Evolutionary conservation across 2,888 invertebrate genomes (phyloP), one percentile per base, ranked within the genome.

Genomic region (Lymantria dispar): DNA sequence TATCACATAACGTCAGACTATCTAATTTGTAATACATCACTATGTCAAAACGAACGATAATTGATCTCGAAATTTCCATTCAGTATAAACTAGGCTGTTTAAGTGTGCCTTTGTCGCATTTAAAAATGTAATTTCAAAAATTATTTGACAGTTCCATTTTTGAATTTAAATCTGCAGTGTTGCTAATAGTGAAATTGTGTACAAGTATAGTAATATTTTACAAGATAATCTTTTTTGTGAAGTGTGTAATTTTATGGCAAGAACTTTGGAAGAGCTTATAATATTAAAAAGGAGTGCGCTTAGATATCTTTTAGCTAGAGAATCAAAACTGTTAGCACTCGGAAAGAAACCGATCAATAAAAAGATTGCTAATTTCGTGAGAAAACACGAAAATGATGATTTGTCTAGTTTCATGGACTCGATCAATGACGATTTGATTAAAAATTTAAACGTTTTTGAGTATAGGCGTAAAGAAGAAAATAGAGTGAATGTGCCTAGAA

Each of bases 291-390:
- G 79, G 51, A 78, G 77, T 1, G 80, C 84, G 0, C 62, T 87
- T 1, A 72, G 79, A 43, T 87, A 85, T 55, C 59, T 89, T 5
- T 50, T 88, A 7, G 80, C 80, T 0, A 68, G 86, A 22, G 86
- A 88, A 66, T 85, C 86, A 0, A 80, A 66, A 43, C 71, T 87
- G 0, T 47, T 87, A 9, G 68, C 83, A 0, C 54, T 85, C 0
- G 87, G 87, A 0, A 85, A 87, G 45, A 83, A 68, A 13, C 87
- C 87, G 0, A 72, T 85, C 0, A 88, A 87, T 54, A 84, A 82
- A 38, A 88, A 88, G 73, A 84, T 87, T 0, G 73, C 87, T 0
- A 80, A 85, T 45, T 80, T 82, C 48, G 71, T 88, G 0, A 74
- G 70, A 12, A 74, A 66, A 8, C 76, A 85, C 37, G 72, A 80